Base-by-base conservation (phyloP, 2,888 invertebrate genomes). In the Nipponacmea schrenckii region DNA sequence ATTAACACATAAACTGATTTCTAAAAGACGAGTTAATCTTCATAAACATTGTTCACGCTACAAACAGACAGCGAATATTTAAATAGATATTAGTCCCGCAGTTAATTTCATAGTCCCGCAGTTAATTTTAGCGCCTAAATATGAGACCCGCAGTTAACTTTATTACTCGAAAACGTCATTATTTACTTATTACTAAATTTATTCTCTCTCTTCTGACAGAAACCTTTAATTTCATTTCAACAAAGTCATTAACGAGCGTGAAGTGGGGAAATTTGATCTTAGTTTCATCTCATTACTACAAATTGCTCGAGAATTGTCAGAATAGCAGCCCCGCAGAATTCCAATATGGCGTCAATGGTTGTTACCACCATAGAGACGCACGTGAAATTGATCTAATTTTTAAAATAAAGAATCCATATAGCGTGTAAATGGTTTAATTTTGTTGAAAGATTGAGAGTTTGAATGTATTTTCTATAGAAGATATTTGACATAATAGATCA, bases 151-250 rank as follows among this genome's bases (percentile, higher is more conserved):
- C 24, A 24, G 24, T 56, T 56, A 56, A 56, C 56, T 56, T 56
- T 56, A 56, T 56, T 56, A 56, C 20, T 3, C 56, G 12, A 24
- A 24, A 20, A 56, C 56, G 20, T 56, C 56, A 56, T 20, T 20
- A 56, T 56, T 56, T 56, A 24, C 56, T 56, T 56, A 56, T 56
- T 56, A 24, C 56, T 56, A 10, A 24, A 20, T 56, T 56, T 56
- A 56, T 24, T 14, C 20, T 56, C 20, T 24, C 8, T 56, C 7
- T 20, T 20, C 24, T 56, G 56, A 56, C 56, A 56, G 56, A 56
- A 56, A 56, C 20, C 56, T 56, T 56, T 50, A 50, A 50, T 50
- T 50, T 56, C 56, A 24, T 56, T 56, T 56, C 56, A 56, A 56
- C 56, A 24, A 56, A 56, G 56, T 56, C 56, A 24, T 56, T 56